Evolutionary conservation across 2,888 invertebrate species (phyloP).

Genomic region (Pammene fasciana): DNA sequence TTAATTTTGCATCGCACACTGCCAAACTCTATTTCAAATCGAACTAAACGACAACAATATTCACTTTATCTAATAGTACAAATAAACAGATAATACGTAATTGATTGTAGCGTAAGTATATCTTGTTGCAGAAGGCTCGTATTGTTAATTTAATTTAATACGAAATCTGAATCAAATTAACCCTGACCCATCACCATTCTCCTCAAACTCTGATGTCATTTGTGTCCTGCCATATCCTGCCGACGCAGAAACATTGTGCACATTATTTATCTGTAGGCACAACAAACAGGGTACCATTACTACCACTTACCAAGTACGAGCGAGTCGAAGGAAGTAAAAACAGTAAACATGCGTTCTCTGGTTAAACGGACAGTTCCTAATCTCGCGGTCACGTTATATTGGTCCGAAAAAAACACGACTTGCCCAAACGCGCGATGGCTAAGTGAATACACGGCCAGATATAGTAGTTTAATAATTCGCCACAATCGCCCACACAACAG

Average conservation of each 20-base stretch:
- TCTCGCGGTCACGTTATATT: not conserved
- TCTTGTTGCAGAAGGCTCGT: not conserved
- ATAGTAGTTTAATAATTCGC: conserved; percentile 34
- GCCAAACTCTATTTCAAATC: no score
- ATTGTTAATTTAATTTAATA: conserved; percentile 1
- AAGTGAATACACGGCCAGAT: conserved; percentile 3
- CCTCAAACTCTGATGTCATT: conserved; percentile 21
- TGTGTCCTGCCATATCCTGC: conserved; percentile 16
- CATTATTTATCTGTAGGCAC: conserved; percentile 24
- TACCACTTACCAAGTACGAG: not conserved
- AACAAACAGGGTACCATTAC: conserved; percentile 1
- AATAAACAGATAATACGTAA: no score
- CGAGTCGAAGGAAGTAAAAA: not conserved
- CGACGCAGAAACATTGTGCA: conserved; percentile 5
- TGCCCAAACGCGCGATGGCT: not conserved
- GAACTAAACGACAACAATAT: no score
- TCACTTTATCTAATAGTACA: no score
- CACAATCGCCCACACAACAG: conserved; percentile 21
- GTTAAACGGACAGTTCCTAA: not conserved
- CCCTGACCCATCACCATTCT: conserved; percentile 26
- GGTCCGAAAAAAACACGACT: not conserved
- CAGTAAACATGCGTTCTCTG: not conserved
- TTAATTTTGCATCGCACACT: no score
- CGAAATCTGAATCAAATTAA: conserved; percentile 15
- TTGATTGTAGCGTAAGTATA: no score